Percentiles rank a stretch among this genome's conserved stretches.
Conservation (phyloP, 2,888 invertebrate genomes). For the Eremobia ochroleuca region DNA sequence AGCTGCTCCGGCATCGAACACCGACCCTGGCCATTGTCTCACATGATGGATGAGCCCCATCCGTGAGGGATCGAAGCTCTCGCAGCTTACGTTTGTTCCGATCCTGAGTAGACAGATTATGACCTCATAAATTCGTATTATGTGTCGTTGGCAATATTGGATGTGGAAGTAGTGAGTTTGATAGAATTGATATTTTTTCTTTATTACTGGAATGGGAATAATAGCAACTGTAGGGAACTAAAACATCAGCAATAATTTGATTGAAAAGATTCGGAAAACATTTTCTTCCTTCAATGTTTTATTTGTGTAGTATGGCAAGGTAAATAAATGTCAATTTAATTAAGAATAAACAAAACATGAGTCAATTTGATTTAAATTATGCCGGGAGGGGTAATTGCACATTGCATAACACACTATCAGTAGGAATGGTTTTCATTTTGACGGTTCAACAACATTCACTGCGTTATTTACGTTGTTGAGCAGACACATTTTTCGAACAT, state of each 20-base stretch:
- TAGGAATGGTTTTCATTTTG: no score
- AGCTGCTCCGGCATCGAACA: conserved; percentile 74
- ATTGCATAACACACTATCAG: no score
- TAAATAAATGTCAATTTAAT: not conserved
- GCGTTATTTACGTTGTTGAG: no score
- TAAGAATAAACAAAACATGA: no score
- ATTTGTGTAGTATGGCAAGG: no score
- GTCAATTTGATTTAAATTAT: no score
- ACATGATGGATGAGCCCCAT: conserved; percentile 81
- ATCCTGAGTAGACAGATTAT: conserved; percentile 63
- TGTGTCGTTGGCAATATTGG: conserved; percentile 39
- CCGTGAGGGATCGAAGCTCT: conserved; percentile 78
- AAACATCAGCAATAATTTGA: not conserved
- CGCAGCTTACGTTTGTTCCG: conserved; percentile 76
- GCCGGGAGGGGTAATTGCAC: no score
- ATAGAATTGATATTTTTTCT: conserved; percentile 20
- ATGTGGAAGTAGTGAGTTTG: conserved; percentile 34
- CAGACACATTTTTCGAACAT: no score
- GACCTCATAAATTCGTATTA: conserved; percentile 58
- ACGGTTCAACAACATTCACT: no score
- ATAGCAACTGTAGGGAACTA: not conserved
- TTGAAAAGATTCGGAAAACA: not conserved
- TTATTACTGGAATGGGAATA: not conserved
- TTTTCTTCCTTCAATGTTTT: not conserved
- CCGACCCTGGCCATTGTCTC: conserved; percentile 76